A percentile compares a stretch with the other conserved stretches of the same genome.
These are phyloP conservation scores for Theodoxus fluviatilis DNA, from an alignment of 2,888 invertebrate species.

Conservation along the genomic window DNA sequence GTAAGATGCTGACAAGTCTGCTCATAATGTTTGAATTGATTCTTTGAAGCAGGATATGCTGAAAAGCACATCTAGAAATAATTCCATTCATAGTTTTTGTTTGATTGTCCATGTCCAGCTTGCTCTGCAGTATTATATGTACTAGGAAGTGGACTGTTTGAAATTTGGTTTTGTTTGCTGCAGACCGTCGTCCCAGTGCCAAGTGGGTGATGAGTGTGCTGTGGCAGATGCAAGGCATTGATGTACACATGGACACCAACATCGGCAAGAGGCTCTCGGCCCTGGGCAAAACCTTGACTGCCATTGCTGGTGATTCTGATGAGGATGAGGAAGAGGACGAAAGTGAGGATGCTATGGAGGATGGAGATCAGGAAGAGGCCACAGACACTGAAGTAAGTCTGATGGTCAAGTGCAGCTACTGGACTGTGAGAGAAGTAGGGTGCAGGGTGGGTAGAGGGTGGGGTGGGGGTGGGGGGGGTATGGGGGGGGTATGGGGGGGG, in stretches of 20 bases:
- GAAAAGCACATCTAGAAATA: too few relatives aligned
- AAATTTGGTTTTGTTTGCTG: background rate
- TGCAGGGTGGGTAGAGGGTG: too few relatives aligned
- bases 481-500: too few relatives aligned
- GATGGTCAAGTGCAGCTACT: too few relatives aligned
- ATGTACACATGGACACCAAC: constrained; percentile 93
- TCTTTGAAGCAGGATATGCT: too few relatives aligned
- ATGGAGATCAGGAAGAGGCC: constrained; percentile 47
- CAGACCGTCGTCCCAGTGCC: constrained; percentile 71
- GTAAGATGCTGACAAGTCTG: too few relatives aligned
- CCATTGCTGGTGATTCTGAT: constrained; percentile 83
- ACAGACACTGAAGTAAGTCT: constrained; percentile 34
- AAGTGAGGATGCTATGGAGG: constrained; percentile 65
- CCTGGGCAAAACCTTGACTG: constrained; percentile 92
- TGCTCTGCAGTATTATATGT: background rate
- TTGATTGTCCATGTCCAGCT: background rate
- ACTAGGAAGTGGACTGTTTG: background rate
- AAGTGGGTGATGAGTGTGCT: constrained; percentile 98
- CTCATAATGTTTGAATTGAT: too few relatives aligned
- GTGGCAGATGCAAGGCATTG: constrained; percentile 99
- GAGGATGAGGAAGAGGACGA: constrained; percentile 72
- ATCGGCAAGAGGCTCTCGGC: constrained; percentile 95
- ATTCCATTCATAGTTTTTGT: too few relatives aligned
- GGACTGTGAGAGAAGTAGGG: too few relatives aligned
- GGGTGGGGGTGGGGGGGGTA: too few relatives aligned